Percentiles rank a stretch among this genome's conserved stretches.
Evolutionary conservation across 1,140 invertebrate genomes (phyloP).

Genomic region (Euura lappo): DNA sequence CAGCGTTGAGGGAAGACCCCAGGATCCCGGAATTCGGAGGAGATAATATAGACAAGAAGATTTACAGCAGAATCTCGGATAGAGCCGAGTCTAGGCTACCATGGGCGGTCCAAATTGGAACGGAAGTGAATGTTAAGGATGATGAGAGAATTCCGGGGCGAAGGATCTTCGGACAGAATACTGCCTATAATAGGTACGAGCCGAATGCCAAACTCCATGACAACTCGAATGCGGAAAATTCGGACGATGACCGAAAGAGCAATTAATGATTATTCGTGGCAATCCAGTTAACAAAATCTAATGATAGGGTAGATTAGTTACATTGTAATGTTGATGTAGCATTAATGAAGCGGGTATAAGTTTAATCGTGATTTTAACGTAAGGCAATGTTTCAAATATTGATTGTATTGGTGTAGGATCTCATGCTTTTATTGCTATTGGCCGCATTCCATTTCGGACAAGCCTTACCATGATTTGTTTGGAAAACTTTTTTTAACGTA

Average conservation of each 20-base stretch:
- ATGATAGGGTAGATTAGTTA: no score
- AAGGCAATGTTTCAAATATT: slow-evolving; percentile 6
- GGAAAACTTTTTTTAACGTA: no score
- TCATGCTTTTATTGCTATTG: no score
- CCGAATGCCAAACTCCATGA: slow-evolving; percentile 40
- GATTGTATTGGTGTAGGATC: no score
- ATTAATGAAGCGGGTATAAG: no score
- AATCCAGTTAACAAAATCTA: no score
- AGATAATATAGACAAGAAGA: slow-evolving; percentile 41
- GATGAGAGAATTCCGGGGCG: slow-evolving; percentile 52
- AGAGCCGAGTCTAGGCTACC: slow-evolving; percentile 42
- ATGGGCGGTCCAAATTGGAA: slow-evolving; percentile 58
- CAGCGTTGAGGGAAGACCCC: neutral
- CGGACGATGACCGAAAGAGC: slow-evolving; percentile 33
- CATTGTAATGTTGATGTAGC: no score
- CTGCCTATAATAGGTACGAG: slow-evolving; percentile 47
- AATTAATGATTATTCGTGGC: no score
- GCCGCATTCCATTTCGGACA: slow-evolving; percentile 2
- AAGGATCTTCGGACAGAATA: slow-evolving; percentile 45
- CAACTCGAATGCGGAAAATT: slow-evolving; percentile 29
- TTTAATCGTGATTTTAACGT: no score
- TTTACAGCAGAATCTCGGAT: slow-evolving; percentile 22
- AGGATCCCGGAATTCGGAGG: slow-evolving; percentile 30
- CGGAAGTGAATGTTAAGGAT: slow-evolving; percentile 58
- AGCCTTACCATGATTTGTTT: no score